Base-by-base conservation (phyloP, 53 echinoderm and acorn worm genomes). In the Paracentrotus lividus region DNA sequence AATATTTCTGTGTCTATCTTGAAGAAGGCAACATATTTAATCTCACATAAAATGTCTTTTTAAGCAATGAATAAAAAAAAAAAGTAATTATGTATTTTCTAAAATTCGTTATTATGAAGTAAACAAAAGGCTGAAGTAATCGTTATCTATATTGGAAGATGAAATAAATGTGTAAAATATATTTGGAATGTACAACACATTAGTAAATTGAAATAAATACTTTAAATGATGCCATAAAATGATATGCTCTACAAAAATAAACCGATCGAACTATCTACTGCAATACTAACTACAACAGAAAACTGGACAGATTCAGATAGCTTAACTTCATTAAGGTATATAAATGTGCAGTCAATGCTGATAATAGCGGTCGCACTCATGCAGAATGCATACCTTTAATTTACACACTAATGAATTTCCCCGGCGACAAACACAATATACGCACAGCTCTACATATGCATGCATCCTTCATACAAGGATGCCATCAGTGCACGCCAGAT, bases 11-110 rank as follows among this genome's bases (percentile, higher is more conserved):
- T 81, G 15, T n/a, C n/a, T 14, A 45, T 81, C 10, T 45, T 47
- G 44, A 26, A n/a, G 81, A 81, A 81, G 81, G 81, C 81, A 81
- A 81, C 81, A 2, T 9, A 81, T 81, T 47, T 81, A 26, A 15
- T 81, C 47, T 81, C 49, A 38, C 21, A 45, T 0, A n/a, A 47
- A 45, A 49, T 47, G 47, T 47, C 8, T n/a, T n/a, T 47, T 47
- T 1, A 2, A 81, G 4, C 5, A 27, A 76, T 15, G 23, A 47
- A 10, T 49, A 47, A 20, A 81, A 47, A 13, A 10, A 47, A 0
- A 44, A 72, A 0, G 0, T 6, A n/a, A 72, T 18, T 47, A n/a
- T n/a, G n/a, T n/a, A 55, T 55, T 47, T 81, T 44, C 12, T 26
- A n/a, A 47, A 12, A n/a, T 47, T 47, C 21, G 3, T 4, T 38